A percentile compares a stretch with the other conserved stretches of the same genome.
Evolutionary conservation across 2,888 invertebrate species (phyloP).

Genomic region (Octonoba sinensis): DNA sequence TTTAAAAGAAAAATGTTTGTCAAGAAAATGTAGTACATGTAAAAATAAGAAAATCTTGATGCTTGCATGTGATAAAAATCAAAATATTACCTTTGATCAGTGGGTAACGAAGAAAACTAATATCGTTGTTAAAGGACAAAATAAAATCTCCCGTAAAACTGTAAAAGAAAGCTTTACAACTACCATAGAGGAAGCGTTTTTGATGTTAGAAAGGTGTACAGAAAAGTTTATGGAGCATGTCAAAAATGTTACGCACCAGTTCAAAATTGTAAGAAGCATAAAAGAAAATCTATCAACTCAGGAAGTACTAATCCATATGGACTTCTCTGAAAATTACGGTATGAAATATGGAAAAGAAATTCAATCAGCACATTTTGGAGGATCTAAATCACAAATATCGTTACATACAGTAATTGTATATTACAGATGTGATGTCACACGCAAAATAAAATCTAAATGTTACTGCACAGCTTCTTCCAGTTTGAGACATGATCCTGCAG

Average conservation of each 20-base stretch:
- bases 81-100: background rate
- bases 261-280: background rate
- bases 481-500: background rate
- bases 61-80: background rate
- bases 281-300: background rate
- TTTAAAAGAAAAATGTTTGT: background rate
- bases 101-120: background rate
- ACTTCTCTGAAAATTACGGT: background rate
- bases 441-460: background rate
- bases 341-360: background rate
- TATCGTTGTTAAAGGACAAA: background rate
- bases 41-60: background rate
- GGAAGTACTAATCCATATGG: background rate
- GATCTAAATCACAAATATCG: background rate
- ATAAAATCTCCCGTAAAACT: background rate
- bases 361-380: background rate
- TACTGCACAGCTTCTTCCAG: background rate
- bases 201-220: background rate
- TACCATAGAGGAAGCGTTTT: background rate
- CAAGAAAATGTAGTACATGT: background rate
- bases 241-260: background rate
- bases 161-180: background rate
- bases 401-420: background rate
- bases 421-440: background rate
- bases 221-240: background rate